Conservation (phyloP, 1,140 invertebrate genomes). For the Lithobius niger region DNA sequence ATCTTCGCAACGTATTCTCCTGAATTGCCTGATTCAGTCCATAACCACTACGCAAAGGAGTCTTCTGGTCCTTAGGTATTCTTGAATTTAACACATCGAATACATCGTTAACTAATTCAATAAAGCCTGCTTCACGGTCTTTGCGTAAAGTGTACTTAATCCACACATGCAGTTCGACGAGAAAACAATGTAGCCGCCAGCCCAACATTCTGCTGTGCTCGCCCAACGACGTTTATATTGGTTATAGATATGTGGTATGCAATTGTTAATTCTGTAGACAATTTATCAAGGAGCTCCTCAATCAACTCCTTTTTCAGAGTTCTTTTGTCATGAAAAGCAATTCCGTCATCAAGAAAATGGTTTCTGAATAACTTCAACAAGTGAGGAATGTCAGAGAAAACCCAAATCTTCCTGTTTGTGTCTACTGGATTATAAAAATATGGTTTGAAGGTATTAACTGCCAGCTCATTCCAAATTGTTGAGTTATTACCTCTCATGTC, state of each 20-base stretch:
- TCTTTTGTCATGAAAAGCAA: conserved; percentile 1
- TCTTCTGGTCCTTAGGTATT: conserved; percentile 1
- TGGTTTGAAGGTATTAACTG: not conserved
- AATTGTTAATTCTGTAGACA: conserved; percentile 11
- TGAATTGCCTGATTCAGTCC: conserved; percentile 11
- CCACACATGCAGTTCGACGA: conserved; percentile 5
- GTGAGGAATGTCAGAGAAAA: conserved; percentile 14
- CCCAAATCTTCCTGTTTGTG: conserved; percentile 1
- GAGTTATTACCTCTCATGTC: conserved; percentile 13
- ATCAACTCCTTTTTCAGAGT: conserved; percentile 8
- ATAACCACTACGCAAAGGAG: conserved; percentile 11
- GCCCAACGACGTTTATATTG: conserved; percentile 7
- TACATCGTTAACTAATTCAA: conserved; percentile 14
- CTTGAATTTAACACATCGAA: conserved; percentile 16
- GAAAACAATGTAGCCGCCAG: conserved; percentile 11
- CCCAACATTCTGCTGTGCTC: conserved; percentile 6
- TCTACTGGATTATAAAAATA: not conserved
- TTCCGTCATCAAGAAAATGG: conserved; percentile 9
- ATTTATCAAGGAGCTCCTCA: not conserved
- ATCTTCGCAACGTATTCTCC: conserved; percentile 9
- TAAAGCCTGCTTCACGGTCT: conserved; percentile 7
- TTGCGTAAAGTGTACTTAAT: conserved; percentile 8
- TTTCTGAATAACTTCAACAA: conserved; percentile 12
- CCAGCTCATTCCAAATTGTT: conserved; percentile 1
- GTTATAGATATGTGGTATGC: conserved; percentile 2